A percentile compares a stretch with the other conserved stretches of the same genome.
Conservation (phyloP, 2,888 invertebrate genomes). For the Agrochola circellaris region DNA sequence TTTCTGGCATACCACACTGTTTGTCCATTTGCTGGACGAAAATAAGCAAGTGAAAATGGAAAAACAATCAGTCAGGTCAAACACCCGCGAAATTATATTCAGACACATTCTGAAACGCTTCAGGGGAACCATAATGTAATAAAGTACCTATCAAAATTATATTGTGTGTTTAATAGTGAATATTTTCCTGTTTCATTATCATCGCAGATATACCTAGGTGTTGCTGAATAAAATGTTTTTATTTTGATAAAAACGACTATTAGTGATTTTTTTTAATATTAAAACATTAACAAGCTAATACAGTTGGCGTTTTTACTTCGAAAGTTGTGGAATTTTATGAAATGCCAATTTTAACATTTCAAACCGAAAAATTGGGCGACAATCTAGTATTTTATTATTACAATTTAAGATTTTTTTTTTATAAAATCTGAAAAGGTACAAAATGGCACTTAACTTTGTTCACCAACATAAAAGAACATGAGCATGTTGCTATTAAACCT, state of each 20-base stretch:
- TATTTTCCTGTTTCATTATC: neutral
- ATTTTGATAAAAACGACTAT: neutral
- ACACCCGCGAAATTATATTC: conserved; percentile 48
- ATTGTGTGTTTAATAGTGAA: neutral
- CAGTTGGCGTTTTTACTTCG: neutral
- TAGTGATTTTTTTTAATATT: neutral
- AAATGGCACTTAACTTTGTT: neutral
- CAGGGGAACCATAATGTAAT: neutral
- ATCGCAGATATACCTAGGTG: too few relatives aligned
- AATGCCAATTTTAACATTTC: neutral
- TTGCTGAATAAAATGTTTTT: neutral
- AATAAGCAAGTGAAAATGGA: conserved; percentile 25
- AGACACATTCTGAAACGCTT: conserved; percentile 3
- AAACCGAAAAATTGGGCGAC: too few relatives aligned
- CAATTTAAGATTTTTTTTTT: neutral
- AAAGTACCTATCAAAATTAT: neutral
- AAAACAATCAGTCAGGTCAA: conserved; percentile 42
- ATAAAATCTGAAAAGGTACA: neutral
- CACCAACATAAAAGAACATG: conserved; percentile 4
- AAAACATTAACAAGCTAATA: too few relatives aligned
- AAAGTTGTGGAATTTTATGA: neutral
- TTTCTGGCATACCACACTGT: conserved; percentile 29
- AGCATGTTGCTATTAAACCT: conserved; percentile 21
- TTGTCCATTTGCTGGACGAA: conserved; percentile 8
- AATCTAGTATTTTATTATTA: neutral